These are phyloP conservation scores for Chaitophorus viminalis DNA, from an alignment of 2,888 invertebrate genomes.

Conservation along the genomic window DNA sequence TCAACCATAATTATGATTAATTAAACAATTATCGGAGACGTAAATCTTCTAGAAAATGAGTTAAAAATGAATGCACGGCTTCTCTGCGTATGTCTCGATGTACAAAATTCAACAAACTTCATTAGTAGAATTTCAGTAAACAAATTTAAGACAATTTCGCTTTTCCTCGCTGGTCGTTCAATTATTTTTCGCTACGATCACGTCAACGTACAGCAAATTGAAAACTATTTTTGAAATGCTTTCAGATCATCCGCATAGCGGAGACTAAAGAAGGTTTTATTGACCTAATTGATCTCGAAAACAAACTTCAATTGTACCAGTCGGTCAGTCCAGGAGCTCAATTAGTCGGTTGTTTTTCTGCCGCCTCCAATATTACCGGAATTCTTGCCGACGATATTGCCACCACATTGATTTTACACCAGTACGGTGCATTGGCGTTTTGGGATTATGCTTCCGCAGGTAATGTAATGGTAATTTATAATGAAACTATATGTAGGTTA, in stretches of 20 bases:
- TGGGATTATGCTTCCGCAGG: constrained; percentile 92
- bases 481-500: not conserved
- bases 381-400: constrained; percentile 85
- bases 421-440: constrained; percentile 83
- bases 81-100: no score
- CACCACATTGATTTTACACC: constrained; percentile 82
- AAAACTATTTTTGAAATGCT: constrained; percentile 60
- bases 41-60: no score
- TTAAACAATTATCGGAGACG: no score
- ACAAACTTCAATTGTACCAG: constrained; percentile 68
- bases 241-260: constrained; percentile 80
- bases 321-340: constrained; percentile 71
- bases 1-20: no score
- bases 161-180: no score
- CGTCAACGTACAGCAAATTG: not conserved
- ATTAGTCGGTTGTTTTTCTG: constrained; percentile 86
- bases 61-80: no score
- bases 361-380: constrained; percentile 89
- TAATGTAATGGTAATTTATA: constrained; percentile 10
- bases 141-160: no score
- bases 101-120: no score
- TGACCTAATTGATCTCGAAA: constrained; percentile 80
- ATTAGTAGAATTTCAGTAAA: no score
- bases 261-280: constrained; percentile 84
- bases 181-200: not conserved